Base-by-base conservation (phyloP, 2,113 vertebrate genomes). In the Erythrocercus mccallii region DNA sequence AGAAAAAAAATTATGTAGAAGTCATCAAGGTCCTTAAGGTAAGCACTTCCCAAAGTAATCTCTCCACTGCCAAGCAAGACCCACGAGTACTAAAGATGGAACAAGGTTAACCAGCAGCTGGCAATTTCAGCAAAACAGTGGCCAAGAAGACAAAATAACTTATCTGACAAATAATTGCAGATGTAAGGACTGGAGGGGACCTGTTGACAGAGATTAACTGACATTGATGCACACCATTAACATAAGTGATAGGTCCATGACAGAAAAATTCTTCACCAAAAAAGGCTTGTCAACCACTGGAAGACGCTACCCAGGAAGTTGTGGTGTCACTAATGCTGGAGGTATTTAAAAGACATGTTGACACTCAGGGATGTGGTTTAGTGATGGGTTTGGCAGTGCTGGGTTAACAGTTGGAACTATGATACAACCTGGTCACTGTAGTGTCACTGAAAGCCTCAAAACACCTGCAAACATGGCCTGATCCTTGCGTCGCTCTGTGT, bases 401-500 rank as follows among this genome's bases (percentile, higher is more conserved):
- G 40, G 12, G 18, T 54, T 61, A 69, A 62, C 27, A 15, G n/a
- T 2, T 28, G 31, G 25, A 74, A 56, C n/a, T 47, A 15, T 12
- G 38, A 25, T 31, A 78, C 18, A 76, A 92, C 61, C 11, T 5
- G 9, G 44, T 44, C 48, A 68, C 40, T 3, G 2, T 10, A 18
- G 27, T 23, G 17, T 62, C 27, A 64, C 0, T 53, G 70, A 82
- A 79, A 80, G 15, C 37, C 27, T 68, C 23, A 47, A 54, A 31
- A n/a, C 10, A 37, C 2, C 48, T 76, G 19, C 48, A 94, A 85
- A 78, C 14, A 38, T 0, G 20, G 57, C n/a, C 50, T 33, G 40
- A 65, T 90, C 64, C n/a, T 88, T 5, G 1, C 3, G 8, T 13
- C 0, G 0, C 27, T 66, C 56, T 48, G 13, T 44, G 20, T 11